Evolutionary conservation across 2,797 vertebrate species (phyloP), one percentile per base, ranked within the genome.

Genomic region (Tympanoctomys barrerae): DNA sequence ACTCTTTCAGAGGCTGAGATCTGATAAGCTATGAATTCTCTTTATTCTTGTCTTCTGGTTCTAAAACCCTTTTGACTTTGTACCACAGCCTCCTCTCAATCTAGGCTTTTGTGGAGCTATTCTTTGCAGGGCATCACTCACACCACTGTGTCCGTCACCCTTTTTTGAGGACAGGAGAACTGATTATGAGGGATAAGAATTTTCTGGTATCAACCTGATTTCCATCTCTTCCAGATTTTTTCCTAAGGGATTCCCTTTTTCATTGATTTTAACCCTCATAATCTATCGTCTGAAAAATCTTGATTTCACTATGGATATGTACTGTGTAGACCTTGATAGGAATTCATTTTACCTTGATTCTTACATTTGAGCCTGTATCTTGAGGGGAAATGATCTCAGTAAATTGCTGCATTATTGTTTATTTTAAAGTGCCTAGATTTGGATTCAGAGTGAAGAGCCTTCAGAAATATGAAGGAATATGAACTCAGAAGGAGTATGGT

Each of bases 1-100:
- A 33, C 33, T 90, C 85, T 89, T 94, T 46, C 26, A 31, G 82
- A 36, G 90, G 57, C 64, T 52, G 83, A 92, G 96, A 54, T 68
- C 46, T 83, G 36, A 71, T 22, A 19, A 2, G 24, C 52, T 64
- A 0, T 49, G 59, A 87, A 71, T 89, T 81, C 39, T 87, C 64
- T 64, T 86, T 80, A 83, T 57, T 82, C 68, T 33, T 62, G 73
- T n/a, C 66, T 80, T 81, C n/a, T 86, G 91, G 42, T 70, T 68
- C 89, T 87, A 14, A 94, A 91, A 61, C 36, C 26, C 11, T 26
- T 70, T 75, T 85, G 80, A 80, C 77, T 75, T 81, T 57, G 39
- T 71, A 36, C 24, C 16, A 10, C 12, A 89, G 57, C 52, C 33
- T 80, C 31, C 39, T 81, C 46, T 33, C 12, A 7, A 0, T 18